phyloP scores from a whole-genome alignment of 2,888 invertebrate species.

The Sussaba pulchella region DNA sequence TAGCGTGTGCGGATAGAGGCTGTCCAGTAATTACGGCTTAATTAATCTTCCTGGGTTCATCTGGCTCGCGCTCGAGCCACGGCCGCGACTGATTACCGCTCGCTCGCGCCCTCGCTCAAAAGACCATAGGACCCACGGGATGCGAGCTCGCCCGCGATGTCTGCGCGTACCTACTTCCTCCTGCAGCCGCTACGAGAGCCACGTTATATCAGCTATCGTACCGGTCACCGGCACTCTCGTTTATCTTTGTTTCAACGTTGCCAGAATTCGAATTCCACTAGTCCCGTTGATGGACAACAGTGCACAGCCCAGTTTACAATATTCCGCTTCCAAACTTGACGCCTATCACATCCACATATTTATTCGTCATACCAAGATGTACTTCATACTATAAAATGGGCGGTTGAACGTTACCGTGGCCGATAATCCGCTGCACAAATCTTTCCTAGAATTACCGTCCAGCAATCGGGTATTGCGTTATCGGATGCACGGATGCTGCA shows the following conservation, averaged over 20 bases:
- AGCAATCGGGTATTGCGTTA: constrained; percentile 2
- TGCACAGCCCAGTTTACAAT: not conserved
- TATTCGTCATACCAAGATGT: not conserved
- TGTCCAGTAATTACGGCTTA: constrained; percentile 83
- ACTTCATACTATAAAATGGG: not conserved
- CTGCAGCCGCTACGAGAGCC: not conserved
- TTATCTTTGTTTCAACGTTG: constrained; percentile 19
- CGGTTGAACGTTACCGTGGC: not conserved
- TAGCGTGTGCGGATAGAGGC: constrained; percentile 79
- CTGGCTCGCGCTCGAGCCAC: constrained; percentile 74
- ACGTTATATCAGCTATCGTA: not conserved
- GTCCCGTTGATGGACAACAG: not conserved
- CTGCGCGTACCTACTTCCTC: not conserved
- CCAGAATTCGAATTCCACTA: constrained; percentile 18
- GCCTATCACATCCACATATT: not conserved
- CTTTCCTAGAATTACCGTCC: not conserved
- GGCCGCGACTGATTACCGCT: constrained; percentile 78
- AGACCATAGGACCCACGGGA: constrained; percentile 26
- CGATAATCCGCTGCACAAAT: not conserved
- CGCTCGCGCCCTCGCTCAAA: constrained; percentile 61
- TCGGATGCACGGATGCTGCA: not conserved
- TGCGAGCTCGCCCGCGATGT: not conserved
- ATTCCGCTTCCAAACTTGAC: not conserved
- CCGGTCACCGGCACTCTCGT: constrained; percentile 3
- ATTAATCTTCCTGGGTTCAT: constrained; percentile 82